A percentile compares a stretch with the other conserved stretches of the same genome.
Evolutionary conservation across 2,797 vertebrate genomes (phyloP).

Genomic region (Trematomus bernacchii): DNA sequence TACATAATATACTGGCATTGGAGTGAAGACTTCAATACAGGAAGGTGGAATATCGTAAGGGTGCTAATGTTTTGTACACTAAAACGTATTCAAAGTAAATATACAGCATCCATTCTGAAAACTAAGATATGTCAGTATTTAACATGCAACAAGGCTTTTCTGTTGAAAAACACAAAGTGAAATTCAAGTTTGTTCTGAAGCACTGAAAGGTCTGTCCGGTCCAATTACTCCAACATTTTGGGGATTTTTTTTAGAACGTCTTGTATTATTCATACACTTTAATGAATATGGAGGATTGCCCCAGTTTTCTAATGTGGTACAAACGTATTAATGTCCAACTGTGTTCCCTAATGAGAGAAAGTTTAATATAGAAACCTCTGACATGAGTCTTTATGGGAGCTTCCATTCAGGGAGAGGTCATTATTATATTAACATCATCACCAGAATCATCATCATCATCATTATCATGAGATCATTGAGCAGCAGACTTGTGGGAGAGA

Average conservation of each 20-base stretch:
- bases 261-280: conserved; percentile 33
- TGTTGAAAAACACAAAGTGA: conserved; percentile 10
- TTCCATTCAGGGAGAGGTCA: conserved; percentile 77
- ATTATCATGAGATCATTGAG: conserved; percentile 47
- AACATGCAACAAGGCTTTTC: conserved; percentile 53
- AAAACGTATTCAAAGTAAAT: conserved; percentile 20
- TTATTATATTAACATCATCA: conserved; percentile 53
- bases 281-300: conserved; percentile 58
- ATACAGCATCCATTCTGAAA: conserved; percentile 47
- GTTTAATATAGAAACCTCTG: conserved; percentile 81
- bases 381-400: conserved; percentile 84
- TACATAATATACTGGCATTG: not conserved
- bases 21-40: not conserved
- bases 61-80: conserved; percentile 54
- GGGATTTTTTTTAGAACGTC: not conserved
- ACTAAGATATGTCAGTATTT: conserved; percentile 22
- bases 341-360: conserved; percentile 33
- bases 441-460: conserved; percentile 50
- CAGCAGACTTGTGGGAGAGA: conserved; percentile 58
- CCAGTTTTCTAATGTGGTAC: conserved; percentile 33
- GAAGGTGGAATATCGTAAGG: conserved; percentile 6
- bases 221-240: conserved; percentile 14
- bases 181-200: conserved; percentile 18
- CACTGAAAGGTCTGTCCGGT: not conserved
- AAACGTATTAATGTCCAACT: conserved; percentile 19